Base-by-base conservation (phyloP, 1,140 invertebrate species). In the Acromyrmex echinatior region DNA sequence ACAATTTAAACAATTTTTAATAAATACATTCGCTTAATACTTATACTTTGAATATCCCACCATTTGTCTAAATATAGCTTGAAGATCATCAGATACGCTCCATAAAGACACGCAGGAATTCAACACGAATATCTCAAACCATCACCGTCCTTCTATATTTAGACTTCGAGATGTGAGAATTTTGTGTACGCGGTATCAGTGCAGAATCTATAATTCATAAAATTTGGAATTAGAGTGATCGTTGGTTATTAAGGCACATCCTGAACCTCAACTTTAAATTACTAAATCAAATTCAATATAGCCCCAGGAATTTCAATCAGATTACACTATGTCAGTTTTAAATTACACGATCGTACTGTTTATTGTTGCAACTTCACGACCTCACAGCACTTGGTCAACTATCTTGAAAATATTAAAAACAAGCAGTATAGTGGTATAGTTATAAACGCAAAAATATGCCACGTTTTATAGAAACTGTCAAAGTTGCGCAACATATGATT, bases 271-370 rank as follows among this genome's bases (percentile, higher is more conserved):
- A 68, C 84, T 87, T 71, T 66, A 45, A 31, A 70, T 84, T 71
- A 84, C 63, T 92, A 51, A 90, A 88, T 92, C 92, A 93, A 93
- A 91, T 93, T 92, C 88, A 91, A 71, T 73, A 90, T 91, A 92
- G 91, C 88, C 87, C 68, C 63, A 58, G 87, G 87, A 85, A 68
- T 58, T 88, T 80, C 81, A 60, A 62, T 25, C n/a, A 91, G 53
- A 88, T 51, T 16, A 51, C 71, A 80, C 84, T 92, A 71, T 86
- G 85, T 65, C 93, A 92, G 90, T 81, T 92, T 92, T 91, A 93
- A 93, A 76, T 81, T 81, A 49, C 39, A 86, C 79, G 80, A 21
- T 71, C 58, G 16, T n/a, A 31, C 28, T 16, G 7, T 74, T 82
- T 62, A 49, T 60, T 6, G 18, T 35, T 14, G 51, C 25, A 80